Base-by-base conservation (phyloP, 2,113 vertebrate species). In the Pelvicachromis taeniatus region DNA sequence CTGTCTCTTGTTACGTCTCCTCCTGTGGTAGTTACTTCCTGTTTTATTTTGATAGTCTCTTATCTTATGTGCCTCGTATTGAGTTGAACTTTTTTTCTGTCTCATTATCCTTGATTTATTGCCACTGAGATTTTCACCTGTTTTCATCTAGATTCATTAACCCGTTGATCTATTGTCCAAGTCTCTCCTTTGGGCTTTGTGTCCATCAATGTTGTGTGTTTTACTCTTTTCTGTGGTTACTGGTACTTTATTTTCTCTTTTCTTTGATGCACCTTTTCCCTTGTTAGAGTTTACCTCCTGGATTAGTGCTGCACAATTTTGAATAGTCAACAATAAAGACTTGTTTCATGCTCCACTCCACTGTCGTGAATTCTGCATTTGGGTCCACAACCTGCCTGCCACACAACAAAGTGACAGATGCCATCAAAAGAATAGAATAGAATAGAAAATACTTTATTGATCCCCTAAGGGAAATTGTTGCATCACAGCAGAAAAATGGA, bases 31-130 rank as follows among this genome's bases (percentile, higher is more conserved):
- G 58, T 61, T 35, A 35, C 31, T 35, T 61, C 9, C 31, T 61
- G 58, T 61, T 35, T 61, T 61, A 61, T 61, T 61, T 61, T 61
- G 17, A n/a, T n/a, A n/a, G n/a, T n/a, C n/a, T n/a, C n/a, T n/a
- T n/a, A n/a, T n/a, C n/a, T n/a, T n/a, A n/a, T 61, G 31, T 61
- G 17, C 58, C 58, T 61, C 35, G 31, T 61, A 35, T 17, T 7
- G 58, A 61, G 31, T 61, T 2, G 19, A 19, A 61, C n/a, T n/a
- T 35, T 61, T 61, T 31, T 0, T 35, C n/a, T n/a, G 2, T 61
- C 9, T 61, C 17, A n/a, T 35, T 61, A 61, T 35, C 17, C 5
- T 9, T 11, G 9, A 35, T 61, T 61, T 35, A 35, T 11, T 61
- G 29, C 29, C 1, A 0, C 58, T 2, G 29, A 61, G 58, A 61